Base-by-base conservation (phyloP, 2,797 vertebrate genomes). In the Valencia hispanica region DNA sequence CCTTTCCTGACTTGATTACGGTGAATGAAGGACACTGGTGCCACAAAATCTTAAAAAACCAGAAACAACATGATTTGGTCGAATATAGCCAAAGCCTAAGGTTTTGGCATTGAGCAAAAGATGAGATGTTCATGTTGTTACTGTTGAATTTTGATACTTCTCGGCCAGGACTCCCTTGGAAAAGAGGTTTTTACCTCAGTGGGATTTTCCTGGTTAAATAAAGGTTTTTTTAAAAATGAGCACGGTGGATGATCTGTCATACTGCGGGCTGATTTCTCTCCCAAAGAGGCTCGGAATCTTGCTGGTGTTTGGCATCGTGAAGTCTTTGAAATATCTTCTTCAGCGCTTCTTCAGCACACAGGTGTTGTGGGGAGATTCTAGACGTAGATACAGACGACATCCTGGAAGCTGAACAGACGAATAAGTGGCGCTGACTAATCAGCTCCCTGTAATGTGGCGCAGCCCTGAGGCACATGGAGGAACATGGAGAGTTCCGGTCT, bases 381-480 rank as follows among this genome's bases (percentile, higher is more conserved):
- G 22, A 43, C 12, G 7, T 25, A 68, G 65, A 43, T 27, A 68
- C 2, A 5, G 14, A 17, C 20, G 7, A 68, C 39, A 68, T 68
- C 39, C 65, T 68, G 65, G 65, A 43, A 68, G 25, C 25, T 43
- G 65, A 68, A 68, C 65, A 43, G n/a, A 43, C 39, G 7, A 41
- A 43, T n/a, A 12, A 68, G 5, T 43, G 22, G 5, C 12, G 5
- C 39, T 70, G 72, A 80, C 61, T 73, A 30, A 51, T 72, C 41
- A 45, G 45, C 43, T 59, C 25, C 48, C 68, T 70, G 72, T 59
- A 34, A 81, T 57, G 50, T 59, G 11, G 57, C 74, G 73, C 81
- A 65, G 82, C 73, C 75, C 75, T 72, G 87, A 1, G 79, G 82
- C 84, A 79, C 63, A 34, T 79, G n/a, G n/a, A n/a, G n/a, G n/a